A percentile compares a stretch with the other conserved stretches of the same genome.
phyloP scores from a whole-genome alignment of 2,888 invertebrate genomes.

The Tillus elongatus region DNA sequence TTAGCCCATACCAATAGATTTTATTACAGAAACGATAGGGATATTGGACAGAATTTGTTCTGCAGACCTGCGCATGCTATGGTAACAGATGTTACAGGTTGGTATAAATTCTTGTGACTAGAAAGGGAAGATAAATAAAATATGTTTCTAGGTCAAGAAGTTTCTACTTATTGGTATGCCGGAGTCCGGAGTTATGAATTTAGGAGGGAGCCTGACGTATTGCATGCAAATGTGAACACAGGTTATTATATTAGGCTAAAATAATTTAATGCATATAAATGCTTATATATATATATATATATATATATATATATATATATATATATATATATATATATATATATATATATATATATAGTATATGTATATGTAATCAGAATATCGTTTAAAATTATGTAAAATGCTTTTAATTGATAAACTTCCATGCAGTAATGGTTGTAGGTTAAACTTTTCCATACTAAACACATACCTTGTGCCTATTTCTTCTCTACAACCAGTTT shows the following conservation, averaged over 20 bases:
- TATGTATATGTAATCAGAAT: no score
- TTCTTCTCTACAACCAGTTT: no score
- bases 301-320: no score
- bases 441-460: no score
- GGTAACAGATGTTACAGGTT: conserved; percentile 61
- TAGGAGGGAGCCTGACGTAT: conserved; percentile 60
- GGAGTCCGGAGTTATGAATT: conserved; percentile 68
- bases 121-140: conserved; percentile 3
- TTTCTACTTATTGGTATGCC: conserved; percentile 73
- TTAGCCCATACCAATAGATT: conserved; percentile 73
- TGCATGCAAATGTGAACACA: conserved; percentile 70
- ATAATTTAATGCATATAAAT: no score
- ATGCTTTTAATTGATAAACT: no score
- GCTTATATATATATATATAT: conserved; percentile 7
- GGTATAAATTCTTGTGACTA: no score
- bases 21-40: conserved; percentile 65
- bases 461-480: no score
- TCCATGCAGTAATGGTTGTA: no score
- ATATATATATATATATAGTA: no score
- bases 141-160: conserved; percentile 58
- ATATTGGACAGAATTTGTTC: conserved; percentile 73
- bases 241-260: conserved; percentile 42
- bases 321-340: no score
- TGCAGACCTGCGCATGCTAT: conserved; percentile 60
- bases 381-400: no score